Evolutionary conservation across 2,888 invertebrate species (phyloP).

Genomic region (Dicycla oo): DNA sequence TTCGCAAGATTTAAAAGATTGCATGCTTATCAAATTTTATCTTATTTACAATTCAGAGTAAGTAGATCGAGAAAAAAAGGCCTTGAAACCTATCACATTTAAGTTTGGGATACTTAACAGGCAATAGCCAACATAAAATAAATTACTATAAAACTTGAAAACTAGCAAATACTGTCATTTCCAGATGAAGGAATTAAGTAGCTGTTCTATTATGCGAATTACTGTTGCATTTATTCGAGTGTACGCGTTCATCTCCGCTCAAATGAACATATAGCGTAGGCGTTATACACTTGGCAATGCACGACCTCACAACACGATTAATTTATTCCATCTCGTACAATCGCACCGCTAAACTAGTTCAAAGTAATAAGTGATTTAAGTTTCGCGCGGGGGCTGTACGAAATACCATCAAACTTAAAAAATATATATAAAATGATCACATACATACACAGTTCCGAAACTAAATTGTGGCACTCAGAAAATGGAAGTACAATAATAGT

Average conservation of each 20-base stretch:
- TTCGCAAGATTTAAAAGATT: constrained; percentile 78
- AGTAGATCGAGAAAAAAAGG: constrained; percentile 82
- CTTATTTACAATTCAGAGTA: constrained; percentile 87
- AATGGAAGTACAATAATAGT: constrained; percentile 77
- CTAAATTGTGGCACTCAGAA: constrained; percentile 86
- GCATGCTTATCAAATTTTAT: constrained; percentile 81
- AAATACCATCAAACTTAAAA: constrained; percentile 64
- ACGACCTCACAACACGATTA: constrained; percentile 83
- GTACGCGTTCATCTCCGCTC: constrained; percentile 84
- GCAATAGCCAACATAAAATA: constrained; percentile 87
- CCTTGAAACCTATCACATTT: constrained; percentile 87
- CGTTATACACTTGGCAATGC: constrained; percentile 82
- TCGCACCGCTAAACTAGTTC: constrained; percentile 78
- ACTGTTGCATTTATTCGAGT: constrained; percentile 85
- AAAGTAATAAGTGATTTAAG: constrained; percentile 69
- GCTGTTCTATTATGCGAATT: constrained; percentile 83
- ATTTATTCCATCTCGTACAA: constrained; percentile 84
- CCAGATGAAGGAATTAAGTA: constrained; percentile 81
- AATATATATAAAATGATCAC: constrained; percentile 83
- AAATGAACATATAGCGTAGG: constrained; percentile 88
- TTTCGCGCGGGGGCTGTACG: constrained; percentile 63
- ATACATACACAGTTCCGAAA: constrained; percentile 81
- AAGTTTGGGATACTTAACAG: constrained; percentile 82
- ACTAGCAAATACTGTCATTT: constrained; percentile 80
- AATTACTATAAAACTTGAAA: constrained; percentile 72